Evolutionary conservation across 2,888 invertebrate genomes (phyloP), one percentile per base, ranked within the genome.

Genomic region (Polia nebulosa): DNA sequence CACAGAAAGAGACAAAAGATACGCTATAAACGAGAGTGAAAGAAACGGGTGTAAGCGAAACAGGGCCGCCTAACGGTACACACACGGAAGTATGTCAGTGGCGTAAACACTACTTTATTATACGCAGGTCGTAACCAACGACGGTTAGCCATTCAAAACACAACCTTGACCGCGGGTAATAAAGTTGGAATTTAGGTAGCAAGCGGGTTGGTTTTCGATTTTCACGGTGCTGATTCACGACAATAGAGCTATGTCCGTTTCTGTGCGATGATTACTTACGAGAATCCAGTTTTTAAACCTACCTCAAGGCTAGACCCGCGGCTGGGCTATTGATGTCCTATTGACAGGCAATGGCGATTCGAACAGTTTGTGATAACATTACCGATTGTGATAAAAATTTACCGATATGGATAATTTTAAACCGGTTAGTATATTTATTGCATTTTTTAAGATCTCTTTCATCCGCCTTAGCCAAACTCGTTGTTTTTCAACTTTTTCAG

Each of bases 31-130:
- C 92, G 94, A 95, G 95, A 95, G 94, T 93, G 95, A 95, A 93
- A 92, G 94, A 94, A 93, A 93, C 88, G 89, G 89, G 83, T 85
- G 89, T 84, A 88, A 81, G 84, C 88, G 82, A 92, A 94, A 94
- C 91, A 90, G 94, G 94, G 95, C 92, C 95, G 92, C 81, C 89
- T 96, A 96, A 96, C 96, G 96, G 96, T 95, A 94, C 90, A 81
- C 91, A 89, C 89, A 89, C 92, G 94, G 95, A 96, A 95, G 95
- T 96, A 91, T 96, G 96, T 96, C 95, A 96, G 94, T 95, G 91
- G 95, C 95, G 94, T 95, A 93, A 93, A 93, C 84, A 84, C 80
- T 61, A 79, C 84, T 84, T 82, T 83, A 86, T 83, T 83, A 83
- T 78, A 85, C 86, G 84, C 87, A 88, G 89, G 93, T 87, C 90